phyloP scores from a whole-genome alignment of 2,888 invertebrate genomes.

The Heliconius aoede region DNA sequence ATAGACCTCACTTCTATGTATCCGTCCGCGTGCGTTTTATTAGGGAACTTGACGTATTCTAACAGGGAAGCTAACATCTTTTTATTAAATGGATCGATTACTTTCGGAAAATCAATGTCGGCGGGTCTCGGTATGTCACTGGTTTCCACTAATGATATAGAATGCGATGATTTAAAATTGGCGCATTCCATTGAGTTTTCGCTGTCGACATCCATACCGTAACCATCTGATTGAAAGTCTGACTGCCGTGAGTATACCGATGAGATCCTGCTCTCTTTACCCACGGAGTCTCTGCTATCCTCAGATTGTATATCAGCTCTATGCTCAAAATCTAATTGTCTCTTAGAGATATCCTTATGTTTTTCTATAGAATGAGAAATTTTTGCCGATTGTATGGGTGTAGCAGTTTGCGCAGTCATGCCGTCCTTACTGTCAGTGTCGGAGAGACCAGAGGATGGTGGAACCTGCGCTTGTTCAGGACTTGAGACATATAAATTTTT shows the following conservation, averaged over 20 bases:
- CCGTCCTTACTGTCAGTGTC: conserved; percentile 80
- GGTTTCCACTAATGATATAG: conserved; percentile 77
- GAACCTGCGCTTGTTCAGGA: conserved; percentile 80
- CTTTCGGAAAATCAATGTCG: conserved; percentile 78
- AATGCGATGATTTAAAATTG: conserved; percentile 77
- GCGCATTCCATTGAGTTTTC: conserved; percentile 82
- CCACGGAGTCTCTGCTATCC: conserved; percentile 79
- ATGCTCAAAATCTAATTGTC: conserved; percentile 79
- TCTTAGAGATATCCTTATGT: conserved; percentile 77
- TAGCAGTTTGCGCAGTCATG: conserved; percentile 73
- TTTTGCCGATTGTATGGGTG: conserved; percentile 77
- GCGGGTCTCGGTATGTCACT: conserved; percentile 79
- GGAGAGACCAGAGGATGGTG: conserved; percentile 78
- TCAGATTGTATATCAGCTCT: conserved; percentile 76
- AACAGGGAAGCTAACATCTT: conserved; percentile 87
- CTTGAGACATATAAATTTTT: conserved; percentile 81
- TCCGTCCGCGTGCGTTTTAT: conserved; percentile 82
- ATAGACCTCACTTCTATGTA: conserved; percentile 82
- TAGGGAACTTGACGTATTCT: conserved; percentile 88
- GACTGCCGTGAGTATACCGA: conserved; percentile 76
- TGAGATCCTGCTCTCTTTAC: conserved; percentile 79
- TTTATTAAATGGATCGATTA: conserved; percentile 92
- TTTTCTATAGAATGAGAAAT: conserved; percentile 70
- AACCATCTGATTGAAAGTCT: conserved; percentile 76
- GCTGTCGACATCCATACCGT: conserved; percentile 81